These are phyloP conservation scores for Aphidoletes aphidimyza DNA, from an alignment of 2,888 invertebrate species.

Conservation along the genomic window DNA sequence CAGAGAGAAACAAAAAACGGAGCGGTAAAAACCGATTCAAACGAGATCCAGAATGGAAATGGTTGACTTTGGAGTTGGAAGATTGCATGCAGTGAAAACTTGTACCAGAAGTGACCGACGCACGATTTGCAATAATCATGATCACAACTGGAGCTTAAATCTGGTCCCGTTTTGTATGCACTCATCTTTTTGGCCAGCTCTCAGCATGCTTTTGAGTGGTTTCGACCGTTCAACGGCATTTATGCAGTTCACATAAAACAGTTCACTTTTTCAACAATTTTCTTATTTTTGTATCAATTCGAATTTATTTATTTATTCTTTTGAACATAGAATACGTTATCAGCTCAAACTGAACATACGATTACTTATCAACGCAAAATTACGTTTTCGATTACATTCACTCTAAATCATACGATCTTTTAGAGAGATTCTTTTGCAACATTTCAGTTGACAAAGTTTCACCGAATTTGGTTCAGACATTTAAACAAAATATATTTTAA, in stretches of 20 bases:
- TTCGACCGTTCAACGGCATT: not conserved
- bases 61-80: not conserved
- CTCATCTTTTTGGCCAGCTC: not conserved
- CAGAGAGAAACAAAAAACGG: not conserved
- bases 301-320: no score
- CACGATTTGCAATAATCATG: slow-evolving; percentile 47
- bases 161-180: not conserved
- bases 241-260: not conserved
- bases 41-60: not conserved
- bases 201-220: not conserved
- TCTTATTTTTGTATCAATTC: not conserved
- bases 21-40: not conserved
- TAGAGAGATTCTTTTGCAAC: not conserved
- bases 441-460: not conserved
- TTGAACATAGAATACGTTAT: no score
- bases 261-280: not conserved
- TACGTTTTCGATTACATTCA: not conserved
- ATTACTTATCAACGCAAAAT: not conserved
- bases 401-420: not conserved
- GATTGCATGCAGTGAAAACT: not conserved
- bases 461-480: not conserved
- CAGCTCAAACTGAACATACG: no score
- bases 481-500: not conserved
- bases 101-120: slow-evolving; percentile 45
- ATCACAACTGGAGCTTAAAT: not conserved